Evolutionary conservation across 2,888 invertebrate species (phyloP).

Genomic region (Leistus spinibarbis): DNA sequence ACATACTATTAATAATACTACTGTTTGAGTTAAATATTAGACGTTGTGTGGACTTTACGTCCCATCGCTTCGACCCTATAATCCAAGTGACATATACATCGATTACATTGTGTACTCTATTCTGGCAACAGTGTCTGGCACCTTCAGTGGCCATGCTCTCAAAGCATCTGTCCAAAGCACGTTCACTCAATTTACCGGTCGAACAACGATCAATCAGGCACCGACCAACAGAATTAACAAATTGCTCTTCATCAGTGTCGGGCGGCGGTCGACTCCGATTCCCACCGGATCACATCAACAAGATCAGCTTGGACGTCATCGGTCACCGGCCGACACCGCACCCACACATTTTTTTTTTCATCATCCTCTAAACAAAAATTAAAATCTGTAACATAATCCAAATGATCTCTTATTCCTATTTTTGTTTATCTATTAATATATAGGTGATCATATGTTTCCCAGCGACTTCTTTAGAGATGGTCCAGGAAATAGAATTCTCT

Average conservation of each 20-base stretch:
- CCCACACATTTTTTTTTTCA: not conserved
- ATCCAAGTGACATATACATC: not conserved
- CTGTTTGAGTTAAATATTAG: not conserved
- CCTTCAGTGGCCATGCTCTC: not conserved
- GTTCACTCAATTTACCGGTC: conserved; percentile 10
- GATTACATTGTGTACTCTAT: not conserved
- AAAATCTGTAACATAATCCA: not conserved
- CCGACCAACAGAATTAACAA: not conserved
- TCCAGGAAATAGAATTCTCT: too few species aligned
- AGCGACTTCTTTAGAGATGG: too few species aligned
- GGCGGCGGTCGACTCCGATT: not conserved
- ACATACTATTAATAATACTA: too few species aligned
- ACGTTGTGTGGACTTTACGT: not conserved
- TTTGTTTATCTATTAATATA: too few species aligned
- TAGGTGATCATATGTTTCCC: too few species aligned
- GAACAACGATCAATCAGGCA: conserved; percentile 6
- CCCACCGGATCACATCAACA: not conserved
- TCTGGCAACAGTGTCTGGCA: not conserved
- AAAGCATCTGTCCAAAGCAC: conserved; percentile 4
- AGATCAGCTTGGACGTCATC: conserved; percentile 6
- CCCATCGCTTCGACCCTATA: not conserved
- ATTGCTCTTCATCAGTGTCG: conserved; percentile 6
- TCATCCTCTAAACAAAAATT: not conserved
- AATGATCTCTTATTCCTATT: too few species aligned
- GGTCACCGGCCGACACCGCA: conserved; percentile 22